A percentile compares a stretch with the other conserved stretches of the same genome.
phyloP scores from a whole-genome alignment of 2,888 invertebrate species.

The Eristalis intricaria region DNA sequence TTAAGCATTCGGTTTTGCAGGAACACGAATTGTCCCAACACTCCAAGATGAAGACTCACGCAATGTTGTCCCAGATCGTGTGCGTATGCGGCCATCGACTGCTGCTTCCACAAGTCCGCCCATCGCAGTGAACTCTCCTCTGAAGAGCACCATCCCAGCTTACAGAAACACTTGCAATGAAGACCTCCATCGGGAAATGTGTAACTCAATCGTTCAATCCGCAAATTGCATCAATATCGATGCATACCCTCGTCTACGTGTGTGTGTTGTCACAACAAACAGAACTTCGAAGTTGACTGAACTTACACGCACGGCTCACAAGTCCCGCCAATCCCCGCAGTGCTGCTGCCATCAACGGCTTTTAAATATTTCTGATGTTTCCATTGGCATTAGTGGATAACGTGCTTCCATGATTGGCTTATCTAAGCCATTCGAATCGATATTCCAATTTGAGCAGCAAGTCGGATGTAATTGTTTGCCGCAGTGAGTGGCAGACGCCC shows the following conservation, averaged over 20 bases:
- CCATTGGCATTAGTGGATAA: slow-evolving; percentile 26
- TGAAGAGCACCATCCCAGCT: no score
- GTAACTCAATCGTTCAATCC: background rate
- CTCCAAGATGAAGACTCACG: no score
- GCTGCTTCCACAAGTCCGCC: no score
- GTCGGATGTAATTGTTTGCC: slow-evolving; percentile 33
- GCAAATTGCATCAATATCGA: slow-evolving; percentile 12
- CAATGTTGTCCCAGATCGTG: no score
- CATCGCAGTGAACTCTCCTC: no score
- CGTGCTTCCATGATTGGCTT: slow-evolving; percentile 20
- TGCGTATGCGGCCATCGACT: no score
- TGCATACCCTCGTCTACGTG: background rate
- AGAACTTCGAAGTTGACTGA: slow-evolving; percentile 8
- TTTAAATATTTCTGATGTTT: slow-evolving; percentile 27
- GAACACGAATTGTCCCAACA: no score
- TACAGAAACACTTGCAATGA: background rate
- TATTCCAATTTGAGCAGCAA: slow-evolving; percentile 48
- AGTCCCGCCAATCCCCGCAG: background rate
- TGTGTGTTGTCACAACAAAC: background rate
- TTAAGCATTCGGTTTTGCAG: no score
- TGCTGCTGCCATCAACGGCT: background rate
- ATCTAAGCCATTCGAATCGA: slow-evolving; percentile 36
- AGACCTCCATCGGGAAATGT: background rate
- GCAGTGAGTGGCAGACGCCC: slow-evolving; percentile 1
- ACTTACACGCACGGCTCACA: background rate